Evolutionary conservation across 2,113 vertebrate species (phyloP).

Genomic region (Passer domesticus): DNA sequence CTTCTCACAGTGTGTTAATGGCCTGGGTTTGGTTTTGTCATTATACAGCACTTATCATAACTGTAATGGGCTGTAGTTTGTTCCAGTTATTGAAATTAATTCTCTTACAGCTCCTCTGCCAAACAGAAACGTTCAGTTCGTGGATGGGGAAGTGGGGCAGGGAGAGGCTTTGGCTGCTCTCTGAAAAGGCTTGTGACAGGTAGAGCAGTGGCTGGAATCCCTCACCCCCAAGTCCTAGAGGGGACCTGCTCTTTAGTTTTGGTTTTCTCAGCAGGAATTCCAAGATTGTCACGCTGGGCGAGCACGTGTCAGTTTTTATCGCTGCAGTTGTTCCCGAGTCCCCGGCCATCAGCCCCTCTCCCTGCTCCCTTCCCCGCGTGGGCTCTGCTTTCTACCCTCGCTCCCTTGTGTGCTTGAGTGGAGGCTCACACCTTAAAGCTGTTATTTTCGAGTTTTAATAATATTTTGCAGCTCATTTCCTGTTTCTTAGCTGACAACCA

Average conservation of each 20-base stretch:
- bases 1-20: neutral
- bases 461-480: constrained; percentile 75
- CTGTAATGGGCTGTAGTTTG: neutral
- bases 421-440: constrained; percentile 68
- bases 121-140: neutral
- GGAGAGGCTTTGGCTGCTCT: neutral
- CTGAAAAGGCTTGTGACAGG: neutral
- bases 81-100: neutral
- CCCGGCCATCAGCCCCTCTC: neutral
- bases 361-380: neutral
- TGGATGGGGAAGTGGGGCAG: accelerated
- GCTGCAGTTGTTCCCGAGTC: neutral
- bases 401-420: constrained; percentile 52
- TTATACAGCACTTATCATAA: neutral
- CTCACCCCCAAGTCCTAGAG: neutral
- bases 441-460: constrained; percentile 79
- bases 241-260: neutral
- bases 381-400: neutral
- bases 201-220: neutral
- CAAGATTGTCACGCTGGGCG: accelerated
- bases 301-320: accelerated
- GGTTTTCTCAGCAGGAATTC: neutral
- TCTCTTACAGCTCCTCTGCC: neutral
- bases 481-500: constrained; percentile 74
- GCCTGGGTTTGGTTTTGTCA: neutral